Base-by-base conservation (phyloP, 2,113 vertebrate genomes). In the Hydrolagus affinis region DNA sequence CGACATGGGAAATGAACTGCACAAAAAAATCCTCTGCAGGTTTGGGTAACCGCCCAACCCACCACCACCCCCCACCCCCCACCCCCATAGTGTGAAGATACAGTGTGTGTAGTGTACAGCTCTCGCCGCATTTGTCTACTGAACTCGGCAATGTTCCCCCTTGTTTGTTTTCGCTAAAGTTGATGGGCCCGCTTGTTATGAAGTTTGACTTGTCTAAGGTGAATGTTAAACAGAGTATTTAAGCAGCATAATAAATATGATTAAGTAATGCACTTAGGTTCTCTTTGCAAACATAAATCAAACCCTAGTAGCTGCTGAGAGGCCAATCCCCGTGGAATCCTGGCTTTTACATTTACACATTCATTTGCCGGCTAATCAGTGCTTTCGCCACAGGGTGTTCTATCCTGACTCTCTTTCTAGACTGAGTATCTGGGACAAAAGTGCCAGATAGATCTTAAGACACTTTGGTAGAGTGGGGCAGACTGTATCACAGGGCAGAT, bases 191-290 rank as follows among this genome's bases (percentile, higher is more conserved):
- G 44, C 32, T 83, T 83, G 66, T 66, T 32, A 68, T 66, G 25
- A 66, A 64, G 62, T 64, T 66, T 66, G 32, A 83, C 15, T 83
- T 83, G 66, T 66, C 60, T 83, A 12, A 62, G 78, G 78, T 66
- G 25, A 83, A 68, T 68, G 78, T 83, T 83, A 83, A 83, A 66
- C 32, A 83, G 60, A 21, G 60, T 83, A 66, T 83, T 83, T 83
- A 68, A 83, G 78, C 28, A 28, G 62, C 66, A 62, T 68, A 66
- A 66, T 83, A 83, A 83, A 83, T 83, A 83, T 83, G 78, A 83
- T 83, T 83, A 83, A 83, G 60, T 30, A 83, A 68, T 32, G 15
- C 78, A 83, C 78, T 83, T 83, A 83, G 23, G 66, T 66, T 83
- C 62, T 68, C 62, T 68, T 9, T 21, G 78, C 78, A 32, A 83